Evolutionary conservation across 2,797 vertebrate species (phyloP).

Genomic region (Cossypha polioptera): DNA sequence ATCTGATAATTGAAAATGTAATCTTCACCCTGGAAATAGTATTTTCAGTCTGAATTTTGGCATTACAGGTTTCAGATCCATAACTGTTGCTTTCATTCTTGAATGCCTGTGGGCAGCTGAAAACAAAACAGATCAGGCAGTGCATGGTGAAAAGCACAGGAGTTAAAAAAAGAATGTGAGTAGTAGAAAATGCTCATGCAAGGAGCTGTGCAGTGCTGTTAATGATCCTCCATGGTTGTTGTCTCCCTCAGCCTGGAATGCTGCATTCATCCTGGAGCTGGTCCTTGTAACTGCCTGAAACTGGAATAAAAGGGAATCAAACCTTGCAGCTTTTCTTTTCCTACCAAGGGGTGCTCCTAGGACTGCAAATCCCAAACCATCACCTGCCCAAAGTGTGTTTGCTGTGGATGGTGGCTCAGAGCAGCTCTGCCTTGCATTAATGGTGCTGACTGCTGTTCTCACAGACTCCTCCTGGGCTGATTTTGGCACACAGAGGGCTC

Average conservation of each 20-base stretch:
- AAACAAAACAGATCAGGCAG: neutral
- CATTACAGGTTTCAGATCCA: neutral
- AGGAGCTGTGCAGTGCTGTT: neutral
- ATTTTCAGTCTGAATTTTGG: neutral
- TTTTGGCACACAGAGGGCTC: neutral
- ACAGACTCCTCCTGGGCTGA: neutral
- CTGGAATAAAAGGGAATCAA: neutral
- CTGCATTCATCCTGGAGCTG: neutral
- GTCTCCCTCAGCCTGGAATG: neutral
- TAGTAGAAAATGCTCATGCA: neutral
- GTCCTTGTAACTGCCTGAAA: neutral
- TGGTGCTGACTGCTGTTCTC: accelerated
- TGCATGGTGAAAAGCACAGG: neutral
- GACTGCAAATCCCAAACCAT: neutral
- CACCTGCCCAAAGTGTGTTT: neutral
- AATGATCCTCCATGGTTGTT: neutral
- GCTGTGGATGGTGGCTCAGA: neutral
- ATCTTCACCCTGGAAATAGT: neutral
- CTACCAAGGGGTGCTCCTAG: neutral
- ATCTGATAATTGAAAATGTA: neutral
- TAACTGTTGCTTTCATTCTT: neutral
- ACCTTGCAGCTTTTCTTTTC: neutral
- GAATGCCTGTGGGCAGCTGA: neutral
- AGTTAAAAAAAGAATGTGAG: neutral
- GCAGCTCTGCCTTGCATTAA: accelerated